A percentile compares a stretch with the other conserved stretches of the same genome.
Evolutionary conservation across 1,140 invertebrate species (phyloP).

Genomic region (Triops longicaudatus): DNA sequence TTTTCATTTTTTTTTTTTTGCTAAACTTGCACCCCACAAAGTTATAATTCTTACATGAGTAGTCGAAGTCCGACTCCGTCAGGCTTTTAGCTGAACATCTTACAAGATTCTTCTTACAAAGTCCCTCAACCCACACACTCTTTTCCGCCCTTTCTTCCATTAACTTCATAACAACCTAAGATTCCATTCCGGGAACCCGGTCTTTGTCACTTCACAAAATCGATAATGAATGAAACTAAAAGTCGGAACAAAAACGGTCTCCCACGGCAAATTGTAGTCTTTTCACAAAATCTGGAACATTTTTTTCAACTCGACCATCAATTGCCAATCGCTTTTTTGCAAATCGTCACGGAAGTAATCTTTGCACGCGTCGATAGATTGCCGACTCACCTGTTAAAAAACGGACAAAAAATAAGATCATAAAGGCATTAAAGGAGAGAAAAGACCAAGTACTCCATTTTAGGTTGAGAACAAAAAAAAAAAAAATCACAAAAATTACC

Average conservation of each 20-base stretch:
- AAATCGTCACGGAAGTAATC: conserved; percentile 98
- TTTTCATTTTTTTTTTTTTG: not conserved
- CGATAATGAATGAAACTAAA: not conserved
- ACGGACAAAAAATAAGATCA: conserved; percentile 5
- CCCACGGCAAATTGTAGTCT: not conserved
- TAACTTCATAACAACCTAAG: too few relatives aligned
- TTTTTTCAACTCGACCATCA: conserved; percentile 98
- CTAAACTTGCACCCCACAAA: not conserved
- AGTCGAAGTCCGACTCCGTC: too few relatives aligned
- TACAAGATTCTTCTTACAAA: too few relatives aligned
- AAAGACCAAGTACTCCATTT: conserved; percentile 18
- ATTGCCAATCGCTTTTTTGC: conserved; percentile 89
- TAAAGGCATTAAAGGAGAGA: conserved; percentile 20
- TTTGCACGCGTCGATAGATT: conserved; percentile 98
- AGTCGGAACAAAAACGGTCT: not conserved
- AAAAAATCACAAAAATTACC: conserved; percentile 51
- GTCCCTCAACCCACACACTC: too few relatives aligned
- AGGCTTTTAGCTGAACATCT: too few relatives aligned
- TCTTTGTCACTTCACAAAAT: not conserved
- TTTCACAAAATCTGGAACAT: conserved; percentile 88
- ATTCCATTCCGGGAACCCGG: too few relatives aligned
- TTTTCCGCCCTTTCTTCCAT: too few relatives aligned
- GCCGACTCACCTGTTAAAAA: conserved; percentile 47
- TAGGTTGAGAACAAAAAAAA: not conserved
- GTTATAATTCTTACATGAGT: too few relatives aligned